Base-by-base conservation (phyloP, 1,140 invertebrate species). In the Whitmania pigra region DNA sequence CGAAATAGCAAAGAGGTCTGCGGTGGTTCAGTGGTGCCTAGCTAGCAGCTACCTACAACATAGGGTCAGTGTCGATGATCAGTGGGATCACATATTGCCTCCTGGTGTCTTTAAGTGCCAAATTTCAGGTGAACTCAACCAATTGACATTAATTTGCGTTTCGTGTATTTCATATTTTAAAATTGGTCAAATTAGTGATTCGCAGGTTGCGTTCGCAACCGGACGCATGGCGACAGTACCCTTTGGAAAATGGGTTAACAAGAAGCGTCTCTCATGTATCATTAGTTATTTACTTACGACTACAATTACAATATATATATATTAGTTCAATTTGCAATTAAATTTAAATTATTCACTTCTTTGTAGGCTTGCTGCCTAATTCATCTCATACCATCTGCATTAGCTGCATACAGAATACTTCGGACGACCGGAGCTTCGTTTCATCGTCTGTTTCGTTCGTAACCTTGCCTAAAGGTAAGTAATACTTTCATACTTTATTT, bases 41-140 rank as follows among this genome's bases (percentile, higher is more conserved):
- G 79, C 80, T 76, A 97, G 99, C 84, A 94, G 91, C 74, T 97
- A 97, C 83, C 93, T 95, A 81, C 94, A 98, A 81, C 96, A 99
- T 81, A 89, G 94, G 53, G 90, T 99, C 70, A 94, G 92, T 80
- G 92, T 99, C 53, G 98, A 99, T 81, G 97, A 80, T 67, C 76
- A 79, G n/a, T 55, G 68, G 27, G 53, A 55, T 25, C 15, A 17
- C 25, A 55, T 69, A 18, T 55, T 54, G 22, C 31, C 60, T 22
- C 66, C 72, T 15, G 72, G 72, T 15, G 69, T 70, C 27, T 25
- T 49, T 49, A 43, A 53, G 53, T 70, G 69, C 29, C 69, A 53
- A 53, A 70, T 70, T 53, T 49, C 69, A 49, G 69, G 69, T 70
- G 13, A 53, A 49, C 40, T 9, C 29, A 7, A 63, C 1, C 7